These are phyloP conservation scores for Rachycentron canadum DNA, from an alignment of 2,797 vertebrate genomes.

Conservation along the genomic window DNA sequence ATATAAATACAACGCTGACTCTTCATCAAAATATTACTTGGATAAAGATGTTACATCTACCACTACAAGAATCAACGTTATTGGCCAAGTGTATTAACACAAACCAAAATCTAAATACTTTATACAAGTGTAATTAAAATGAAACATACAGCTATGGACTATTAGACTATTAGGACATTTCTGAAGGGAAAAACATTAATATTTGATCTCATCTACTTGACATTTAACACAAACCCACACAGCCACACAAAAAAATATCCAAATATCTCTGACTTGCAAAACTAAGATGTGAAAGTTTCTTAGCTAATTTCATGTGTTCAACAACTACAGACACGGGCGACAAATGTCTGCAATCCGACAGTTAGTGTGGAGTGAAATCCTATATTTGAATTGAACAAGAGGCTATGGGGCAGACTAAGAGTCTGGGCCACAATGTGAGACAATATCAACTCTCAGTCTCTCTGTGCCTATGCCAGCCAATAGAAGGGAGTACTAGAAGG, in stretches of 20 bases:
- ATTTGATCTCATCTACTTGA: background rate
- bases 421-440: slow-evolving; percentile 33
- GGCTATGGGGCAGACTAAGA: slow-evolving; percentile 11
- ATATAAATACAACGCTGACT: no score
- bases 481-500: slow-evolving; percentile 13
- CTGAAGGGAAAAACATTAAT: background rate
- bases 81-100: background rate
- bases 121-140: background rate
- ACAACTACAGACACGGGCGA: background rate
- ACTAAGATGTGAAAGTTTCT: background rate
- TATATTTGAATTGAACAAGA: slow-evolving; percentile 12
- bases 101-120: no score
- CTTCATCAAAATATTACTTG: background rate
- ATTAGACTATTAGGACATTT: background rate
- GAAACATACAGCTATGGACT: background rate
- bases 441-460: slow-evolving; percentile 24
- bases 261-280: background rate
- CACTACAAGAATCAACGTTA: background rate
- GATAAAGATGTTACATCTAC: no score
- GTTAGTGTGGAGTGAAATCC: slow-evolving; percentile 6
- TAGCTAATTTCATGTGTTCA: background rate
- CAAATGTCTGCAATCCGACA: background rate
- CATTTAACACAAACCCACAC: slow-evolving; percentile 3
- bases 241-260: background rate
- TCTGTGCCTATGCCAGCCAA: slow-evolving; percentile 22